Evolutionary conservation across 2,797 vertebrate genomes (phyloP).

Genomic region (Sebastes trivittatus): DNA sequence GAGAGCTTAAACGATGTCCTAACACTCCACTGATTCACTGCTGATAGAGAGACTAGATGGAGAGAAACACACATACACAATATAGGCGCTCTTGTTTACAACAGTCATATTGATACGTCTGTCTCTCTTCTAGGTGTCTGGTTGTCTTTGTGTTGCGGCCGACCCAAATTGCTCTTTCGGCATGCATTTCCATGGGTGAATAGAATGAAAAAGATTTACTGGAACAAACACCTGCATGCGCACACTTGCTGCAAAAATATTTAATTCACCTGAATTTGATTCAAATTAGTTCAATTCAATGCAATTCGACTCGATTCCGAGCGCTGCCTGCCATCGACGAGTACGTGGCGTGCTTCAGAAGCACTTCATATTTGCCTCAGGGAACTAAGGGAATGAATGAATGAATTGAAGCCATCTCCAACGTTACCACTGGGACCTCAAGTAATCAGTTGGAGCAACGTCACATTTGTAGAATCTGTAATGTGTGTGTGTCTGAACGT

Average conservation of each 20-base stretch:
- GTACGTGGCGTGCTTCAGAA: background rate
- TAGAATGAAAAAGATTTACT: background rate
- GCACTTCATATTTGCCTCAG: slow-evolving; percentile 3
- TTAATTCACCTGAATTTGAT: slow-evolving; percentile 21
- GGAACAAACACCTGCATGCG: background rate
- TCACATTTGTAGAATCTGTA: slow-evolving; percentile 47
- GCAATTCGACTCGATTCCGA: slow-evolving; percentile 1
- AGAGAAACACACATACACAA: slow-evolving; percentile 21
- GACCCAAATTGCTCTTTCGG: slow-evolving; percentile 25
- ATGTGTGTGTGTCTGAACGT: background rate
- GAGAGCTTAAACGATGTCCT: slow-evolving; percentile 78
- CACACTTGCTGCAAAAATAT: slow-evolving; percentile 6
- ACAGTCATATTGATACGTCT: slow-evolving; percentile 49
- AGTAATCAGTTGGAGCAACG: slow-evolving; percentile 48
- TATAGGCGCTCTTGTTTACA: slow-evolving; percentile 55
- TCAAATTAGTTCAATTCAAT: slow-evolving; percentile 25
- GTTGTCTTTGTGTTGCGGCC: slow-evolving; percentile 29
- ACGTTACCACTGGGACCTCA: slow-evolving; percentile 27
- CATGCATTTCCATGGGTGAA: background rate
- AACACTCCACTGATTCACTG: slow-evolving; percentile 70
- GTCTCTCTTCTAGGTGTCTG: slow-evolving; percentile 33
- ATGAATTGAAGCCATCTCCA: slow-evolving; percentile 36
- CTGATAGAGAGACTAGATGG: slow-evolving; percentile 61
- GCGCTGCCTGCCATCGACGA: background rate
- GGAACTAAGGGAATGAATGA: slow-evolving; percentile 33